phyloP scores from a whole-genome alignment of 64 coral and sea anemone species.

The Exaiptasia diaphana region DNA sequence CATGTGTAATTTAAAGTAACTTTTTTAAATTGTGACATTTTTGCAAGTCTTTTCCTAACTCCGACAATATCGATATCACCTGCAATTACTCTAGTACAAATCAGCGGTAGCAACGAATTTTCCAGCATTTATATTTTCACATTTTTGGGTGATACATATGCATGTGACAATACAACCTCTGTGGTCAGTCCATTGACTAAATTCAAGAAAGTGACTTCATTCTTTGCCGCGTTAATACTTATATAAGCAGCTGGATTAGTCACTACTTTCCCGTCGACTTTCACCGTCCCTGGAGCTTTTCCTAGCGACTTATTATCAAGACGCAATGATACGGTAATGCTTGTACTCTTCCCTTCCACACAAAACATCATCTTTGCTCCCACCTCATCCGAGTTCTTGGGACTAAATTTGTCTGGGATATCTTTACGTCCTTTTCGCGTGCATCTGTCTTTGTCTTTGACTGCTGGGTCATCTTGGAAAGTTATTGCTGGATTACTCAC shows the following conservation, averaged over 20 bases:
- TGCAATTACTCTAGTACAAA: no score
- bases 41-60: no score
- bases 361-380: neutral
- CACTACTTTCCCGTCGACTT: neutral
- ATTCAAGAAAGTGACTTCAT: neutral
- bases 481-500: neutral
- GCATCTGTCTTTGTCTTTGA: neutral
- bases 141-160: no score
- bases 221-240: neutral
- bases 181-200: neutral
- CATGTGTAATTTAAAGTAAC: no score
- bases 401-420: neutral
- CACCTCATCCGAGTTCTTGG: neutral
- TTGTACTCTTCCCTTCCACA: neutral
- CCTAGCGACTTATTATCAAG: neutral
- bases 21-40: no score
- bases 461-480: neutral
- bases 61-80: no score
- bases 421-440: neutral
- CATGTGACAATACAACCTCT: no score
- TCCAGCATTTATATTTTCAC: no score
- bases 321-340: neutral
- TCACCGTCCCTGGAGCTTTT: neutral
- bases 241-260: no score
- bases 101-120: no score